phyloP scores from a whole-genome alignment of 1,140 invertebrate genomes.

The Eupeodes corollae region DNA sequence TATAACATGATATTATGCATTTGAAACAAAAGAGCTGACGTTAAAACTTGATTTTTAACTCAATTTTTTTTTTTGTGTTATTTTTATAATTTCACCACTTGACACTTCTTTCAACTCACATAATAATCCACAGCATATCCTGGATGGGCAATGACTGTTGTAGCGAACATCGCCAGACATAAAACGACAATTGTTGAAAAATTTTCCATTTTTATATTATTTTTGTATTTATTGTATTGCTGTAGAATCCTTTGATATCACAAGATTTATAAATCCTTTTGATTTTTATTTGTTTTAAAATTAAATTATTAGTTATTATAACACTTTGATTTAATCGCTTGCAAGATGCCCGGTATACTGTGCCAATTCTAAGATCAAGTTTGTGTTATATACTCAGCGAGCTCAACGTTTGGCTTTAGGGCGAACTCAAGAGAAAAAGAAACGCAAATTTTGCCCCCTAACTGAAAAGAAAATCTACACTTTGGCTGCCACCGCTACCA shows the following conservation, averaged over 20 bases:
- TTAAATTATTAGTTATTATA: slow-evolving; percentile 19
- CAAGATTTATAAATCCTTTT: slow-evolving; percentile 4
- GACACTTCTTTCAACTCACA: slow-evolving; percentile 22
- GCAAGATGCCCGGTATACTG: slow-evolving; percentile 37
- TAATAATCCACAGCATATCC: slow-evolving; percentile 37
- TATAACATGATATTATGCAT: too few relatives aligned
- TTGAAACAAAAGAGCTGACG: too few relatives aligned
- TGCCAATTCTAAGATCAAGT: slow-evolving; percentile 32
- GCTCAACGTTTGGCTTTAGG: too few relatives aligned
- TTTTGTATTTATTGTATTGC: slow-evolving; percentile 8
- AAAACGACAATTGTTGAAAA: slow-evolving; percentile 26
- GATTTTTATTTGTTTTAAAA: neutral
- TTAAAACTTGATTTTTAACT: neutral
- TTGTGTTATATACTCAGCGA: slow-evolving; percentile 33
- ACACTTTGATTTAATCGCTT: slow-evolving; percentile 25
- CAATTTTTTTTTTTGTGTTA: neutral
- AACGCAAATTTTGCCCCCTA: too few relatives aligned
- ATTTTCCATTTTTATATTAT: slow-evolving; percentile 26
- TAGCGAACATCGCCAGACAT: slow-evolving; percentile 22
- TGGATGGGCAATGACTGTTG: slow-evolving; percentile 23
- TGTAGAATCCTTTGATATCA: slow-evolving; percentile 6
- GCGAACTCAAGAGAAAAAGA: too few relatives aligned
- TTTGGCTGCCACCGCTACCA: too few relatives aligned
- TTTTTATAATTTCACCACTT: neutral
- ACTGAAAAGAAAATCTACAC: too few relatives aligned